These are phyloP conservation scores for Pseudochirops cupreus DNA, from an alignment of 2,797 vertebrate genomes.

Conservation along the genomic window DNA sequence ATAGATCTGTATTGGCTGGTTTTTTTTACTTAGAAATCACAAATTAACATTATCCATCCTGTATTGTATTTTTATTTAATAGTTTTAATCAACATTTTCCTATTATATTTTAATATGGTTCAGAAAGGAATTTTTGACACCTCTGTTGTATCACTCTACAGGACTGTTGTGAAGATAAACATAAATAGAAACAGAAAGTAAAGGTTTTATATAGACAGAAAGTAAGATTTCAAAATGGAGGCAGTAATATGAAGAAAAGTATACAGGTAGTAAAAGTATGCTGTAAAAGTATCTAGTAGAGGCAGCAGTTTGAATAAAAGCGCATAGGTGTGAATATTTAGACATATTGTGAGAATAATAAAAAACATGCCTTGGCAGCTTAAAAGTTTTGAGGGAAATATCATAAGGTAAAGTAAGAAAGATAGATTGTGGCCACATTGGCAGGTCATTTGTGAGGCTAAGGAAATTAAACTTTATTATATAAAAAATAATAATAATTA, in stretches of 20 bases:
- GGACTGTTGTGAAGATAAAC: background rate
- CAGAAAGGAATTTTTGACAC: background rate
- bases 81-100: background rate
- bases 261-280: too few species aligned
- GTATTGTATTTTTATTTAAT: background rate
- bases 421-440: background rate
- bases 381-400: background rate
- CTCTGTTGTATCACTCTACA: background rate
- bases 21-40: background rate
- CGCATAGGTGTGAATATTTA: too few species aligned
- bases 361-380: background rate
- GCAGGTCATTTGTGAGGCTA: background rate
- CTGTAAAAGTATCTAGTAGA: too few species aligned
- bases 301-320: too few species aligned
- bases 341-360: background rate
- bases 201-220: background rate
- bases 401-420: background rate
- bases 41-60: background rate
- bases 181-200: background rate
- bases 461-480: background rate
- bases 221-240: background rate
- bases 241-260: too few species aligned
- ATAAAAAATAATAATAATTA: background rate
- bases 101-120: background rate
- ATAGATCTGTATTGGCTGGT: background rate